Percentiles rank a stretch among this genome's conserved stretches.
phyloP scores from a whole-genome alignment of 2,113 vertebrate genomes.

The Passer domesticus region DNA sequence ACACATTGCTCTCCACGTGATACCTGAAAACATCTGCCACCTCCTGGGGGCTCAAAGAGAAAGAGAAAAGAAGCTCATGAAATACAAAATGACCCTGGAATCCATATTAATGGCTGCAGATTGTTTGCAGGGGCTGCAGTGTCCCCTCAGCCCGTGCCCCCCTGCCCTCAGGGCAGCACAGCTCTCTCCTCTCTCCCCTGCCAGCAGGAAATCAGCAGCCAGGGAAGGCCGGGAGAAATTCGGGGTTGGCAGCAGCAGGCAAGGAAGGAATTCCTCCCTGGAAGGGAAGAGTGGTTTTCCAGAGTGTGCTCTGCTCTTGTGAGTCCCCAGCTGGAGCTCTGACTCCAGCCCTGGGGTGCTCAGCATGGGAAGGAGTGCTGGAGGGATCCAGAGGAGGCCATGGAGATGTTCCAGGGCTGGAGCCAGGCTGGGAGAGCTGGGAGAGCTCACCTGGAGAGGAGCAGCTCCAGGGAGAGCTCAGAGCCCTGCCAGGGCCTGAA shows the following conservation, averaged over 20 bases:
- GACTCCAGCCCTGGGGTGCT: neutral
- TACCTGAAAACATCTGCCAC: conserved; percentile 34
- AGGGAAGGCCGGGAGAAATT: neutral
- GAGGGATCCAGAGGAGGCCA: neutral
- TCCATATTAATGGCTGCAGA: neutral
- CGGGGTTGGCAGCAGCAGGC: neutral
- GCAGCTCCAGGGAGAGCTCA: neutral
- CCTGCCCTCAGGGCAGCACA: neutral
- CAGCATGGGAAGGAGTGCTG: neutral
- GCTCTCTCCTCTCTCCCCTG: neutral
- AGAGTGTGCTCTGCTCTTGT: neutral
- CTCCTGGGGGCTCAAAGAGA: conserved; percentile 27
- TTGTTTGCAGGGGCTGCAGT: neutral
- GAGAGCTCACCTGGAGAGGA: neutral
- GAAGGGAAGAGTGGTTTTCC: neutral
- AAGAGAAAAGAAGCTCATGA: conserved; percentile 23
- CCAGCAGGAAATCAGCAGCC: neutral
- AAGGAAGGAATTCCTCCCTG: neutral
- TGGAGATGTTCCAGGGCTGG: neutral
- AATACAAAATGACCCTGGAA: conserved; percentile 51
- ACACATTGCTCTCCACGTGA: conserved; percentile 31
- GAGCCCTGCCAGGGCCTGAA: neutral
- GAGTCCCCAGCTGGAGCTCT: neutral
- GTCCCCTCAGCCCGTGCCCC: neutral
- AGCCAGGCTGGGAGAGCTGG: neutral